These are phyloP conservation scores for Dasyornis broadbenti DNA, from an alignment of 2,113 vertebrate species.

Conservation along the genomic window DNA sequence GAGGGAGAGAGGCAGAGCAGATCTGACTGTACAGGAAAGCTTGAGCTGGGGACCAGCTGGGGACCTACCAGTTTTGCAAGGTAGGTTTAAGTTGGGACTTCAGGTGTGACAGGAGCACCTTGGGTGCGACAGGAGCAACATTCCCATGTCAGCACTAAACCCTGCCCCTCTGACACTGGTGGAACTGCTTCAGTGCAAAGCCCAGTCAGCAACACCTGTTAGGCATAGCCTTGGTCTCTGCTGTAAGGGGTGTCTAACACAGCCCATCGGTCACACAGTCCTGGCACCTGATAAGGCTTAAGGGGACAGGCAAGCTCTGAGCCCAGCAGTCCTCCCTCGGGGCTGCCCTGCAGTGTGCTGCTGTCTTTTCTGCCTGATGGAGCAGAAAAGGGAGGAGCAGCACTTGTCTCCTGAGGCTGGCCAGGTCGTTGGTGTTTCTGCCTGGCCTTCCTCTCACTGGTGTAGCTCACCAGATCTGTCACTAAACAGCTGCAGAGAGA, in stretches of 20 bases:
- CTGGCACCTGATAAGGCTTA: neutral
- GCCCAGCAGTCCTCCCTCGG: neutral
- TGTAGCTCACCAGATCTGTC: neutral
- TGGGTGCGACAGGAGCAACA: rapidly evolving
- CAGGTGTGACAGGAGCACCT: neutral
- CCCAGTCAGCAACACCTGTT: neutral
- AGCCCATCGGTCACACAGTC: rapidly evolving
- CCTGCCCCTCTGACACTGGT: neutral
- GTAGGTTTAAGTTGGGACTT: neutral
- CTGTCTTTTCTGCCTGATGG: neutral
- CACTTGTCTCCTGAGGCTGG: neutral
- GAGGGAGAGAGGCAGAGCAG: neutral
- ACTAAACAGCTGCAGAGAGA: conserved; percentile 9
- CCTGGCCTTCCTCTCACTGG: neutral
- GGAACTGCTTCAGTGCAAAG: neutral
- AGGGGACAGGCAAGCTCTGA: neutral
- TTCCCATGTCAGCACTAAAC: neutral
- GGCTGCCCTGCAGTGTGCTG: neutral
- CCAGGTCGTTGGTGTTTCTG: neutral
- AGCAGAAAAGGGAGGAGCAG: neutral
- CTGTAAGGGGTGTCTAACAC: rapidly evolving
- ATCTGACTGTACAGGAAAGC: neutral
- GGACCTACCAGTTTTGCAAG: neutral
- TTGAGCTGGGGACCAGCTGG: neutral
- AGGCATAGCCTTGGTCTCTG: neutral